These are phyloP conservation scores for Smittia sp. DNA, from an alignment of 2,888 invertebrate species.

Conservation along the genomic window DNA sequence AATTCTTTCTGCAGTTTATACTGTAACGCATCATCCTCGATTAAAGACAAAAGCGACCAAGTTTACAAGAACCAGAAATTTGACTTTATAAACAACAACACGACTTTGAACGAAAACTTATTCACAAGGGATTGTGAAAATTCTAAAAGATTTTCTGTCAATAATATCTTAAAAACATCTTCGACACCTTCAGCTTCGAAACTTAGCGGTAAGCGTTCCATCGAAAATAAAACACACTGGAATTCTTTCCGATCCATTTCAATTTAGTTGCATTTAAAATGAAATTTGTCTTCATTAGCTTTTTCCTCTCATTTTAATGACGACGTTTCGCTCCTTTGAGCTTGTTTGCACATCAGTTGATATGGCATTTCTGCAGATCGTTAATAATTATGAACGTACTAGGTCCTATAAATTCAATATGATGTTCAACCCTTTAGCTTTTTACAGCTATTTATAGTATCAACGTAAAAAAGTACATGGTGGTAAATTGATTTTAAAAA, in stretches of 20 bases:
- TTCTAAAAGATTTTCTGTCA: slow-evolving; percentile 36
- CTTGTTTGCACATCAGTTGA: too few species aligned
- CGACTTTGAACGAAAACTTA: not conserved
- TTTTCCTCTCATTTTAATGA: too few species aligned
- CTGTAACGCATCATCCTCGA: not conserved
- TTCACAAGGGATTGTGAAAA: slow-evolving; percentile 20
- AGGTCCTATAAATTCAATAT: too few species aligned
- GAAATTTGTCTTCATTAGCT: not conserved
- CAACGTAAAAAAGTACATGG: too few species aligned
- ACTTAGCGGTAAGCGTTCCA: not conserved
- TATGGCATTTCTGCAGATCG: too few species aligned
- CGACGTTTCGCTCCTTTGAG: too few species aligned
- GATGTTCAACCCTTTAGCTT: too few species aligned
- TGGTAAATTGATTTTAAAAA: slow-evolving; percentile 25
- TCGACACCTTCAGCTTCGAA: slow-evolving; percentile 2
- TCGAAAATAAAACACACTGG: not conserved
- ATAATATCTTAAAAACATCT: slow-evolving; percentile 22
- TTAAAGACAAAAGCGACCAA: slow-evolving; percentile 23
- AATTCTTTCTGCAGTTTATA: slow-evolving; percentile 19
- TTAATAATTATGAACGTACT: too few species aligned
- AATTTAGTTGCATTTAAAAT: not conserved
- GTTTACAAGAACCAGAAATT: slow-evolving; percentile 19
- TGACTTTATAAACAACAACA: slow-evolving; percentile 15
- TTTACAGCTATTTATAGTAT: too few species aligned
- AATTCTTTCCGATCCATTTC: not conserved